Base-by-base conservation (phyloP, 2,113 vertebrate genomes). In the Orycteropus afer region DNA sequence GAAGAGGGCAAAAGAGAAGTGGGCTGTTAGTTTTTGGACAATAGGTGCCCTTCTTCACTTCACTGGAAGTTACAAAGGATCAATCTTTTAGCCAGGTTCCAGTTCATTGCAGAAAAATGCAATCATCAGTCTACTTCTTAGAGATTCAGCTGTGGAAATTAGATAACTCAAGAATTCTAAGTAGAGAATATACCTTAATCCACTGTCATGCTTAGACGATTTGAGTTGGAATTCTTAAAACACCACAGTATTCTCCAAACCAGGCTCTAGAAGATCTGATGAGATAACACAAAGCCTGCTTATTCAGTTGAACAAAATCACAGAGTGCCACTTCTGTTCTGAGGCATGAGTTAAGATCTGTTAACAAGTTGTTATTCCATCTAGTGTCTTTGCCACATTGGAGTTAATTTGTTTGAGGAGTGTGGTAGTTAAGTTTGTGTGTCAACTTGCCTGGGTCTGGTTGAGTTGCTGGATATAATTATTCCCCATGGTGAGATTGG, bases 171-270 rank as follows among this genome's bases (percentile, higher is more conserved):
- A 15, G 32, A 22, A 69, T 95, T 92, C n/a, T 15, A 1, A 76
- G 73, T 59, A 71, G 55, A 82, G 29, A 78, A 22, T 53, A 23
- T 87, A 53, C 32, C 9, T 82, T 76, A 57, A 71, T 83, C 47
- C 69, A 61, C 49, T 10, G 0, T 34, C 27, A 61, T 40, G 37
- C n/a, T 49, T 81, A 71, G n/a, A n/a, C n/a, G 82, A 90, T 81
- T 42, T 10, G 76, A 81, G 40, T n/a, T n/a, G n/a, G n/a, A n/a
- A n/a, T n/a, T n/a, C 87, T 69, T 86, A 90, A 77, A 90, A 61
- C 34, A 86, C 23, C 11, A 6, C 5, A 17, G 49, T 89, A n/a
- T 11, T 37, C 9, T 63, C 53, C 13, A 49, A 69, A 34, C 53
- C 32, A 0, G 4, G 9, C 83, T 94, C 59, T 90, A 47, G 40